A percentile compares a stretch with the other conserved stretches of the same genome.
Conservation (phyloP, 2,888 invertebrate genomes). For the Cyclophora punctaria region DNA sequence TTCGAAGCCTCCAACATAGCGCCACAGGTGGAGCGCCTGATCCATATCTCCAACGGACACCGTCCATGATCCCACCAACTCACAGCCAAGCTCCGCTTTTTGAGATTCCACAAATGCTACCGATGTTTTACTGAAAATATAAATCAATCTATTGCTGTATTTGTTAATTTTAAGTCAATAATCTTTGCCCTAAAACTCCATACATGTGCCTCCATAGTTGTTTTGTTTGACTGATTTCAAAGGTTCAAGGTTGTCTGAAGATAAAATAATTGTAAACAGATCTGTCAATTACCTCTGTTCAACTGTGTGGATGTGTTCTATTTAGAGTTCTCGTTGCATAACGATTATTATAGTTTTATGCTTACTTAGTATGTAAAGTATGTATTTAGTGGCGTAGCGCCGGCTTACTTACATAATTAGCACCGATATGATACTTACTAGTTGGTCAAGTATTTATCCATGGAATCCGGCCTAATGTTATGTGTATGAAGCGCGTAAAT, state of each 20-base stretch:
- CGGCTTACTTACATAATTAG: slow-evolving; percentile 23
- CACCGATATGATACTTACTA: slow-evolving; percentile 81
- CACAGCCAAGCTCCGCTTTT: slow-evolving; percentile 83
- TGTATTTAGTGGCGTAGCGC: slow-evolving; percentile 15
- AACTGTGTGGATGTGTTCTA: slow-evolving; percentile 30
- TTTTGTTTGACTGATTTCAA: slow-evolving; percentile 7
- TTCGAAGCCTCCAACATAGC: slow-evolving; percentile 94
- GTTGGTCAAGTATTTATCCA: slow-evolving; percentile 89
- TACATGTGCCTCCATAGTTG: too few species aligned
- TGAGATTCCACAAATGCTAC: slow-evolving; percentile 85
- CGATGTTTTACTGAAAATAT: slow-evolving; percentile 79
- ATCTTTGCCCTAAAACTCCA: too few species aligned
- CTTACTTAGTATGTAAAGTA: background rate
- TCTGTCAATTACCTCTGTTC: slow-evolving; percentile 3
- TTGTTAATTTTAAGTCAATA: too few species aligned
- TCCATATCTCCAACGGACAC: slow-evolving; percentile 98
- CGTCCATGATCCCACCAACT: slow-evolving; percentile 96
- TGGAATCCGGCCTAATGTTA: slow-evolving; percentile 92
- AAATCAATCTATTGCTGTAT: too few species aligned
- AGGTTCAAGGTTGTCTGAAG: slow-evolving; percentile 32
- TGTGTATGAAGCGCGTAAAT: slow-evolving; percentile 97
- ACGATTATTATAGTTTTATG: slow-evolving; percentile 12
- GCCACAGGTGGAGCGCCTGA: slow-evolving; percentile 97
- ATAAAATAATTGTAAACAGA: slow-evolving; percentile 31
- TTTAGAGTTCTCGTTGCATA: slow-evolving; percentile 61